Conservation (phyloP, 2,797 vertebrate species). For the Threskiornis aethiopicus region DNA sequence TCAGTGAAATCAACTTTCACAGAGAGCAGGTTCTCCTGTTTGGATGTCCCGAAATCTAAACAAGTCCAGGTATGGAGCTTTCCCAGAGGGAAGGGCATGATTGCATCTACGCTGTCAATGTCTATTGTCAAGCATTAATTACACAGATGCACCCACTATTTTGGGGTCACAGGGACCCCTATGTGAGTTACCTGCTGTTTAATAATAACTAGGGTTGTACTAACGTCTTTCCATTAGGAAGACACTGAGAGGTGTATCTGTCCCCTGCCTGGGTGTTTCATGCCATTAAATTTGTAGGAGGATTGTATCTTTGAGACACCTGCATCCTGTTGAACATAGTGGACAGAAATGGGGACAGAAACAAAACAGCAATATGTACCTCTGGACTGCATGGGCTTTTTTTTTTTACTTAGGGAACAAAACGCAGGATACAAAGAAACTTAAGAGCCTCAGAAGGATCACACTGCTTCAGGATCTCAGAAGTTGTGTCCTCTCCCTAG, state of each 20-base stretch:
- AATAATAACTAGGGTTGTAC: background rate
- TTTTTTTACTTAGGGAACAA: background rate
- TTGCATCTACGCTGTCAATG: rapidly evolving
- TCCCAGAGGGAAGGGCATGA: background rate
- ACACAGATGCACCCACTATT: background rate
- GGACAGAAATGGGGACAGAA: background rate
- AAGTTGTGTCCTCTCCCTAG: background rate
- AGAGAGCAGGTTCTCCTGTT: background rate
- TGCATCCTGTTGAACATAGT: background rate
- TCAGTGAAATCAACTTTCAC: background rate
- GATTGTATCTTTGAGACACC: background rate
- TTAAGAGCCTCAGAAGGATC: background rate
- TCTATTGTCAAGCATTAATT: background rate
- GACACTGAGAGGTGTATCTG: background rate
- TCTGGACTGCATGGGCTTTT: background rate
- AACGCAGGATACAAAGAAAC: background rate
- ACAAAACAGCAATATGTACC: background rate
- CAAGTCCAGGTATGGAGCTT: background rate
- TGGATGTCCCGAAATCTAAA: background rate
- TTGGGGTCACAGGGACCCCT: background rate
- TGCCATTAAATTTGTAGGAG: background rate
- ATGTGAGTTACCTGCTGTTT: background rate
- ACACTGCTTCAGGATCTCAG: background rate
- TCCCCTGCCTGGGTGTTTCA: background rate
- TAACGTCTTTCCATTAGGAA: background rate